phyloP scores from a whole-genome alignment of 2,113 vertebrate species.

The Narcine bancroftii region DNA sequence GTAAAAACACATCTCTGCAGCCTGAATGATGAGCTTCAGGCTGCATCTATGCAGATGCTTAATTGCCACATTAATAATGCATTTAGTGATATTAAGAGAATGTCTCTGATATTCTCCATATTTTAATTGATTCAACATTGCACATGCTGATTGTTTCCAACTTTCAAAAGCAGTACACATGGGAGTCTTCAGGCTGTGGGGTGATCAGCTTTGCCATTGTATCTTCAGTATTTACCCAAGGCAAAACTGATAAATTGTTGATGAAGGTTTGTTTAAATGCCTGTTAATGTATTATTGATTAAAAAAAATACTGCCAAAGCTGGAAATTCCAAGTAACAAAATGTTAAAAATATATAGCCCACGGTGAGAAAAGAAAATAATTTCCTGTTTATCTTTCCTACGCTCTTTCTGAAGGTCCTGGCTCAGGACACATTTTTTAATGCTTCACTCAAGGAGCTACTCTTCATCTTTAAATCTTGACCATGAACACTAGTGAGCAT shows the following conservation, averaged over 20 bases:
- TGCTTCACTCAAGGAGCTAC: not conserved
- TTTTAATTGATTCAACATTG: not conserved
- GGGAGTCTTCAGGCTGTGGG: not conserved
- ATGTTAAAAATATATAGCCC: not conserved
- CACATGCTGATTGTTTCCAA: not conserved
- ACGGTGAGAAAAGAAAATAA: not conserved
- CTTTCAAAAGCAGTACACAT: not conserved
- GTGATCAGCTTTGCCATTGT: not conserved
- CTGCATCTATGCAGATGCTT: not conserved
- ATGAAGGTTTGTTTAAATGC: not conserved
- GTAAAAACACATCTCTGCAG: not conserved
- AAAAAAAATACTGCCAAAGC: not conserved
- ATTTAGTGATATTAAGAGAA: slow-evolving; percentile 11
- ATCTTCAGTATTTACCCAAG: not conserved
- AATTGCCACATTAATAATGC: not conserved
- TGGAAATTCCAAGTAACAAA: not conserved
- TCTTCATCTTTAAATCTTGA: slow-evolving; percentile 23
- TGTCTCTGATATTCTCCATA: not conserved
- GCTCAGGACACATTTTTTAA: not conserved
- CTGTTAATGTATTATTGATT: not conserved
- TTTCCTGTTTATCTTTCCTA: too few species aligned
- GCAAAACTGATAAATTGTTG: not conserved
- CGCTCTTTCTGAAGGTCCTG: not conserved
- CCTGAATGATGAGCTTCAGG: not conserved
- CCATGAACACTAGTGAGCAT: not conserved